Evolutionary conservation across 1,140 invertebrate species (phyloP).

Genomic region (Lysiphlebus fabarum): DNA sequence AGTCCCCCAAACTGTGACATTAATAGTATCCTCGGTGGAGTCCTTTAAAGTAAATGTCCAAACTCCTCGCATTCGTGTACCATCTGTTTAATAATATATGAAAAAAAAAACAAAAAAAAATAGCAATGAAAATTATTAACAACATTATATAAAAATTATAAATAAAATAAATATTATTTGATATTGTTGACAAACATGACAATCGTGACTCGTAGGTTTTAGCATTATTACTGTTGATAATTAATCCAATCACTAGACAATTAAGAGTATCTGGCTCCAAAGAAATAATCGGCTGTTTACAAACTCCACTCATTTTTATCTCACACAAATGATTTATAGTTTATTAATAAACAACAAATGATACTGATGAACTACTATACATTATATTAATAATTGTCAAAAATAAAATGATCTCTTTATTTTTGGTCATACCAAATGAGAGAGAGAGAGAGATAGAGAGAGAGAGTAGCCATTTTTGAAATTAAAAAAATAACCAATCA

Average conservation of each 20-base stretch:
- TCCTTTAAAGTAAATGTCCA: slow-evolving; percentile 70
- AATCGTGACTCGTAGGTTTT: slow-evolving; percentile 39
- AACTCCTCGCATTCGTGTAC: slow-evolving; percentile 56
- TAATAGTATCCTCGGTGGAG: slow-evolving; percentile 65
- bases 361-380: too few relatives aligned
- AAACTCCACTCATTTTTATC: slow-evolving; percentile 39
- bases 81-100: slow-evolving; percentile 26
- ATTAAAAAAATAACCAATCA: neutral
- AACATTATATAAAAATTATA: slow-evolving; percentile 14
- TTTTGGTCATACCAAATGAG: too few relatives aligned
- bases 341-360: too few relatives aligned
- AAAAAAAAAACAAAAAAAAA: neutral
- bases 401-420: too few relatives aligned
- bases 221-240: slow-evolving; percentile 44
- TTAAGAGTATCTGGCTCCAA: slow-evolving; percentile 43
- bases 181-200: slow-evolving; percentile 36
- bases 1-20: slow-evolving; percentile 67
- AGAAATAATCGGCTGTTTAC: slow-evolving; percentile 38
- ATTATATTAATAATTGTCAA: too few relatives aligned
- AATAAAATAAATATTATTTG: neutral
- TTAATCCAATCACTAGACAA: slow-evolving; percentile 46
- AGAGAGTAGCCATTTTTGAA: neutral
- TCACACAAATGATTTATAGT: too few relatives aligned
- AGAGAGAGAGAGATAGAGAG: too few relatives aligned
- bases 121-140: neutral